Base-by-base conservation (phyloP, 2,888 invertebrate genomes). In the Catocala nupta region DNA sequence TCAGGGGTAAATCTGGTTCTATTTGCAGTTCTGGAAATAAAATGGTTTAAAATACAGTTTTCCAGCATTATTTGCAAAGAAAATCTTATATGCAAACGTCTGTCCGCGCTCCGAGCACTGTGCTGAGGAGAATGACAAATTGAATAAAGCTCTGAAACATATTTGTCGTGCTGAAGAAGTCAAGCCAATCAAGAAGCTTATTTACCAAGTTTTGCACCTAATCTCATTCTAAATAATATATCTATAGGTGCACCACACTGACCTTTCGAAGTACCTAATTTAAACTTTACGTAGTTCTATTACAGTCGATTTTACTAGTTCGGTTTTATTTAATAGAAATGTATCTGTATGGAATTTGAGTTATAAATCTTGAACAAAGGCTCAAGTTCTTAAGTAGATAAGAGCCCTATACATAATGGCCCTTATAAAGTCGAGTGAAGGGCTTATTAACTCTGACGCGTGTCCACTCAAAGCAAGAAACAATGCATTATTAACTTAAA, bases 51-150 rank as follows among this genome's bases (percentile, higher is more conserved):
- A n/a, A 63, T 49, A 34, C 49, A 33, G 11, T 34, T 49, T 49
- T 5, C 11, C 12, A 16, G 8, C 16, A 12, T 55, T 56, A 43
- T 56, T 54, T 12, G 5, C 51, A 68, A 47, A 60, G 66, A 63
- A 73, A 74, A 73, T 75, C 68, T 70, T 73, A 62, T 75, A 68
- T 72, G 65, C 68, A 70, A 75, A 74, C 47, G 66, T 65, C 71
- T 68, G 50, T 44, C 16, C 58, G 16, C 39, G 48, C 51, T 65
- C 55, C 49, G 45, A 61, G 47, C 47, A 56, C 61, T 68, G 58
- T 69, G 53, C 57, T 56, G 48, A 66, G 63, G 56, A 42, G 58
- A 64, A 61, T 59, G 39, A 53, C 12, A 67, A 69, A 69, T 54
- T 60, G 52, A 73, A 69, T 65, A 57, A 52, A 61, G 49, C 53